phyloP scores from a whole-genome alignment of 2,888 invertebrate species.

The Biston stratarius region DNA sequence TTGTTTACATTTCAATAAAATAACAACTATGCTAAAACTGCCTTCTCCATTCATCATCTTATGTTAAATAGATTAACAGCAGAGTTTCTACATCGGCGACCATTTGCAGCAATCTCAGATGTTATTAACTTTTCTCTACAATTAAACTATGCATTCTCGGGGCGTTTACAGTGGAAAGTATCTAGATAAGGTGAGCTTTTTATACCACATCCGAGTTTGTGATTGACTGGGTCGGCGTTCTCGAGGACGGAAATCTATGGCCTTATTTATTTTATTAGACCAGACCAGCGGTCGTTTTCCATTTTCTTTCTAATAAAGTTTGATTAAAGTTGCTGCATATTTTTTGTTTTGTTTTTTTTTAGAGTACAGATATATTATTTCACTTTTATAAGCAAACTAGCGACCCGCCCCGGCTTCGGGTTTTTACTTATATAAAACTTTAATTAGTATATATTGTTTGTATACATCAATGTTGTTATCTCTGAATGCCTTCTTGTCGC shows the following conservation, averaged over 20 bases:
- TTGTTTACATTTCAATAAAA: neutral
- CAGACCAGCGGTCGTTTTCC: neutral
- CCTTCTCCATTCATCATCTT: slow-evolving; percentile 44
- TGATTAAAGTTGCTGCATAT: neutral
- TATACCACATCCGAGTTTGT: slow-evolving; percentile 15
- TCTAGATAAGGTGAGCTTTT: slow-evolving; percentile 21
- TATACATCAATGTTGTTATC: too few species aligned
- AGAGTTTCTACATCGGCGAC: slow-evolving; percentile 53
- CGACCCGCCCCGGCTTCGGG: too few species aligned
- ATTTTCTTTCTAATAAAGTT: slow-evolving; percentile 7
- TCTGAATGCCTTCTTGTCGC: too few species aligned
- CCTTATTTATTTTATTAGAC: slow-evolving; percentile 19
- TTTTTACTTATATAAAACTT: too few species aligned
- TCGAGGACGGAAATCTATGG: slow-evolving; percentile 13
- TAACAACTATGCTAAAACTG: slow-evolving; percentile 16
- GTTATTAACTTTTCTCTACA: slow-evolving; percentile 76
- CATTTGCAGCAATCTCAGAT: slow-evolving; percentile 51
- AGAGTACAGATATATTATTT: too few species aligned
- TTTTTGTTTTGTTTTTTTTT: neutral
- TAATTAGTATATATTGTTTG: too few species aligned
- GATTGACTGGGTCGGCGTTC: slow-evolving; percentile 16
- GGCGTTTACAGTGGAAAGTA: slow-evolving; percentile 57
- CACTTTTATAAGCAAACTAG: too few species aligned
- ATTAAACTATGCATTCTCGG: slow-evolving; percentile 66
- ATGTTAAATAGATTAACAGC: slow-evolving; percentile 38